Evolutionary conservation across 1,140 invertebrate species (phyloP).

Genomic region (Drosophila pandora): DNA sequence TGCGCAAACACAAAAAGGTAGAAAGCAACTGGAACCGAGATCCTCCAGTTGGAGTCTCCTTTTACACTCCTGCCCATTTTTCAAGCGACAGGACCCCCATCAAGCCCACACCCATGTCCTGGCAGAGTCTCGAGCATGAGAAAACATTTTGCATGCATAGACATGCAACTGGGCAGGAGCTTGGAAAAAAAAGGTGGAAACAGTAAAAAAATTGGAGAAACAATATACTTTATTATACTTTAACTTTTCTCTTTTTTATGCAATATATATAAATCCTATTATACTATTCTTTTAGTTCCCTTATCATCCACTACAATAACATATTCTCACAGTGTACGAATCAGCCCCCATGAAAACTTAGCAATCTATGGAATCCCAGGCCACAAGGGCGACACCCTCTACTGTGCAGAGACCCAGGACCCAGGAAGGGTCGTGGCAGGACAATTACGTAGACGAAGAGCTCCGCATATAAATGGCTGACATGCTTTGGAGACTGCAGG

Average conservation of each 20-base stretch:
- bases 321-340: conserved; percentile 5
- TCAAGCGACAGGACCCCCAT: background rate
- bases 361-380: conserved; percentile 57
- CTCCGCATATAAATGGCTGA: conserved; percentile 58
- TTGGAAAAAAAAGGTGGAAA: background rate
- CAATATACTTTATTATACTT: background rate
- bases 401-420: conserved; percentile 14
- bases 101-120: background rate
- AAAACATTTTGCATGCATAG: conserved; percentile 75
- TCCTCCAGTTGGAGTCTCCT: conserved; percentile 18
- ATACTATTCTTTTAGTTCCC: no score
- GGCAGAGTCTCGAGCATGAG: conserved; percentile 44
- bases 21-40: conserved; percentile 29
- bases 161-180: conserved; percentile 50
- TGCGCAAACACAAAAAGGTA: conserved; percentile 68
- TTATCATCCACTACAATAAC: background rate
- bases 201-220: background rate
- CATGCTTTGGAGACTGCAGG: conserved; percentile 32
- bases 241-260: no score
- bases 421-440: conserved; percentile 26
- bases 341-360: conserved; percentile 21
- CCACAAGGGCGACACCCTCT: conserved; percentile 45
- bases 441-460: conserved; percentile 63
- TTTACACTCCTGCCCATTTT: background rate
- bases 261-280: no score